These are phyloP conservation scores for Prunella strophiata DNA, from an alignment of 2,797 vertebrate genomes.

Conservation along the genomic window DNA sequence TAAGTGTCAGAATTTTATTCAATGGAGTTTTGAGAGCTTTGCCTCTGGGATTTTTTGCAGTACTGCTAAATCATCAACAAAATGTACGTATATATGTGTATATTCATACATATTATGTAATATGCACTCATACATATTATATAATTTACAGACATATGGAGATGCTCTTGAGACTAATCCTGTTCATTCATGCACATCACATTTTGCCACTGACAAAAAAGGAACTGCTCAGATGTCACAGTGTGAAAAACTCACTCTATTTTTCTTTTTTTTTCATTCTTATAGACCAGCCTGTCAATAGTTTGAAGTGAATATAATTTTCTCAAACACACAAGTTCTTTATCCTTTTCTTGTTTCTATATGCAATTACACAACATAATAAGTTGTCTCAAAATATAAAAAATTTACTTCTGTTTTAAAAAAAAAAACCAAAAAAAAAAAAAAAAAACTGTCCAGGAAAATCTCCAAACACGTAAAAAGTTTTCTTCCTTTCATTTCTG, in stretches of 20 bases:
- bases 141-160: background rate
- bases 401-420: background rate
- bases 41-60: background rate
- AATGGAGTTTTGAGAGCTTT: background rate
- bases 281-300: background rate
- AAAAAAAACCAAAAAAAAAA: background rate
- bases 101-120: background rate
- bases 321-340: background rate
- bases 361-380: background rate
- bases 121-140: background rate
- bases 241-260: background rate
- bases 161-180: background rate
- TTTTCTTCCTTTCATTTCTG: background rate
- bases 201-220: background rate
- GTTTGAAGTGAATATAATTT: background rate
- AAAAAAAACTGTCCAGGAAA: background rate
- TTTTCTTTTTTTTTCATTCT: background rate
- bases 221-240: background rate
- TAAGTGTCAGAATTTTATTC: background rate
- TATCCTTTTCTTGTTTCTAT: slow-evolving; percentile 16
- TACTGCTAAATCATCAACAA: background rate
- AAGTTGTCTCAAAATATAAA: background rate
- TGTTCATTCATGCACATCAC: background rate
- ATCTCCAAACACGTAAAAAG: background rate
- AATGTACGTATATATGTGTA: background rate